A percentile compares a stretch with the other conserved stretches of the same genome.
Evolutionary conservation across 2,888 invertebrate species (phyloP).

Genomic region (Rugalucina vietnamica): DNA sequence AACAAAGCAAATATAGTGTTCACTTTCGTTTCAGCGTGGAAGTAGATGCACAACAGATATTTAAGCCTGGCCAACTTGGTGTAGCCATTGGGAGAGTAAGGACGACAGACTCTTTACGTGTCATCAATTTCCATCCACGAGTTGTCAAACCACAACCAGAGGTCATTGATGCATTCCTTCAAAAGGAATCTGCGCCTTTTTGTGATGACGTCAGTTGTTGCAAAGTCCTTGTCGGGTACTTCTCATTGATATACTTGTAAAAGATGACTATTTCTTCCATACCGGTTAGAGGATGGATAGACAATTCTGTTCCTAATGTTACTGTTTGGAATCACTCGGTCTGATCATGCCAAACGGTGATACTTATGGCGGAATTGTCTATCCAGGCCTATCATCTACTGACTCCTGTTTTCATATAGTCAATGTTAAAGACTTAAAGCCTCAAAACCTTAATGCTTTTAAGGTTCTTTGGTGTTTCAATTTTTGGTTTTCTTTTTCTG

Average conservation of each 20-base stretch:
- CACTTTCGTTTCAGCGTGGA: conserved; percentile 28
- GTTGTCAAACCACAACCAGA: conserved; percentile 22
- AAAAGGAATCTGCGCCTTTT: not conserved
- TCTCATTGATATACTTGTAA: not conserved
- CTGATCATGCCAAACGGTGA: too few relatives aligned
- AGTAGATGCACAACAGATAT: conserved; percentile 24
- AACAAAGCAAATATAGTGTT: too few relatives aligned
- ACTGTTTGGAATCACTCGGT: not conserved
- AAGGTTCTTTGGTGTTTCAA: too few relatives aligned
- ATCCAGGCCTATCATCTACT: too few relatives aligned
- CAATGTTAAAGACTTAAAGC: not conserved
- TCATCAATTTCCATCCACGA: conserved; percentile 24
- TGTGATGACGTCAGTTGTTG: conserved; percentile 14
- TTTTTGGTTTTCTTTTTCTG: not conserved
- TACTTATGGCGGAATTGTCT: too few relatives aligned
- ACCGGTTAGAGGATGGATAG: too few relatives aligned
- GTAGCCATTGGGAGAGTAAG: conserved; percentile 23
- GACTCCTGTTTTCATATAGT: too few relatives aligned
- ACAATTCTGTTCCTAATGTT: not conserved
- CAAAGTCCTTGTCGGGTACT: not conserved
- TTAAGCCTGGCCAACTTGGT: conserved; percentile 31
- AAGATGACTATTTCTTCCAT: too few relatives aligned
- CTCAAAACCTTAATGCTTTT: not conserved
- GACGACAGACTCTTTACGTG: conserved; percentile 22
- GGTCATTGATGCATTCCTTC: not conserved